These are phyloP conservation scores for Uropetala carovei DNA, from an alignment of 2,888 invertebrate genomes.

Conservation along the genomic window DNA sequence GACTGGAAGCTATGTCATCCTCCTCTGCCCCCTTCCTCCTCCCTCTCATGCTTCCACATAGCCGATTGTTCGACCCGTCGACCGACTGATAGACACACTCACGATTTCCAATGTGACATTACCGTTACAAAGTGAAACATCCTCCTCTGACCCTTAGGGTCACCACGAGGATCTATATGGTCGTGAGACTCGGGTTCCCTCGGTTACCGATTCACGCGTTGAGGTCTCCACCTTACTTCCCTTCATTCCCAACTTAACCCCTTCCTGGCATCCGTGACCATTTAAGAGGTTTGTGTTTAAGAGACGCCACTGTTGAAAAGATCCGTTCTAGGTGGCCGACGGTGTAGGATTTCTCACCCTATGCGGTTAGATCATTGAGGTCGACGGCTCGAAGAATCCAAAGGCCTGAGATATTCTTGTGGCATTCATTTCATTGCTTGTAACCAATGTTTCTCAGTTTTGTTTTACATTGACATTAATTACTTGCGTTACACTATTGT, in stretches of 20 bases:
- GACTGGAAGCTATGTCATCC: too few species aligned
- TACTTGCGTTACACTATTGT: too few species aligned
- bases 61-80: slow-evolving; percentile 10
- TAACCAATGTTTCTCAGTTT: too few species aligned
- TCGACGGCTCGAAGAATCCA: not conserved
- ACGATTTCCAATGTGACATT: slow-evolving; percentile 54
- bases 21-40: too few species aligned
- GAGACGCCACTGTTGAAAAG: not conserved
- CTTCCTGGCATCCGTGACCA: not conserved
- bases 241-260: not conserved
- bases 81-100: slow-evolving; percentile 13
- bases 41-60: not conserved
- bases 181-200: slow-evolving; percentile 45
- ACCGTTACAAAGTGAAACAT: slow-evolving; percentile 59
- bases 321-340: slow-evolving; percentile 1
- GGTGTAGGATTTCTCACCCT: slow-evolving; percentile 38
- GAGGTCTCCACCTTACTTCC: slow-evolving; percentile 29
- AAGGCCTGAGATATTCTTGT: not conserved
- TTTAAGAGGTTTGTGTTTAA: slow-evolving; percentile 1
- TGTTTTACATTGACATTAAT: too few species aligned
- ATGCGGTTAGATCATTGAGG: not conserved
- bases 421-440: not conserved
- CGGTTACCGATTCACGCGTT: slow-evolving; percentile 22
- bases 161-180: not conserved
- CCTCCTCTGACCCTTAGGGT: not conserved